Evolutionary conservation across 1,140 invertebrate genomes (phyloP).

Genomic region (Ladona fulva): DNA sequence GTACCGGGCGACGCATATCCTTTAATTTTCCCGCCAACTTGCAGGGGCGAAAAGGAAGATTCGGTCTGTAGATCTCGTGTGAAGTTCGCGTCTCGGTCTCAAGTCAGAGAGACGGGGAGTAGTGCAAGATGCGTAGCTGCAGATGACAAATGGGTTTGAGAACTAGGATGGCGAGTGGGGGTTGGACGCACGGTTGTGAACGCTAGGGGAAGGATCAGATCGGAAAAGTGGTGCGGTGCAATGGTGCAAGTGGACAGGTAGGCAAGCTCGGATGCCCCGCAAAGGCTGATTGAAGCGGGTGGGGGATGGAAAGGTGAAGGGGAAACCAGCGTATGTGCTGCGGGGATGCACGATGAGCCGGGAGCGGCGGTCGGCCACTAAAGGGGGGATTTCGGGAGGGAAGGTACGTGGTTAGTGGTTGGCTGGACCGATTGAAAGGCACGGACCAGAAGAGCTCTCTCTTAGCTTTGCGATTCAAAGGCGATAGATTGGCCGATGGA

Average conservation of each 20-base stretch:
- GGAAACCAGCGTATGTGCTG: neutral
- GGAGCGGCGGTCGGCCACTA: no score
- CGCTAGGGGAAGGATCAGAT: neutral
- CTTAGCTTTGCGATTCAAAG: neutral
- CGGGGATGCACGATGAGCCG: no score
- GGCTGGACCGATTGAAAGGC: neutral
- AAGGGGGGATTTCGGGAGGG: neutral
- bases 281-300: slow-evolving; percentile 7
- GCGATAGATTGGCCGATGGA: neutral
- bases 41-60: no score
- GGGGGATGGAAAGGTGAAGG: neutral
- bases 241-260: neutral
- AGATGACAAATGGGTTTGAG: neutral
- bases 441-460: neutral
- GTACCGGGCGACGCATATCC: no score
- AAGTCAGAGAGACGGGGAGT: no score
- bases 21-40: no score
- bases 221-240: neutral
- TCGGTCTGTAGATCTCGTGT: no score
- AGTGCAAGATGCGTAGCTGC: no score
- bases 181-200: no score
- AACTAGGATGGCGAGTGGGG: neutral
- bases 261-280: neutral
- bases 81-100: no score
- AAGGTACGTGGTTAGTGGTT: neutral